Conservation (phyloP, 2,888 invertebrate genomes). For the Diloba caeruleocephala region DNA sequence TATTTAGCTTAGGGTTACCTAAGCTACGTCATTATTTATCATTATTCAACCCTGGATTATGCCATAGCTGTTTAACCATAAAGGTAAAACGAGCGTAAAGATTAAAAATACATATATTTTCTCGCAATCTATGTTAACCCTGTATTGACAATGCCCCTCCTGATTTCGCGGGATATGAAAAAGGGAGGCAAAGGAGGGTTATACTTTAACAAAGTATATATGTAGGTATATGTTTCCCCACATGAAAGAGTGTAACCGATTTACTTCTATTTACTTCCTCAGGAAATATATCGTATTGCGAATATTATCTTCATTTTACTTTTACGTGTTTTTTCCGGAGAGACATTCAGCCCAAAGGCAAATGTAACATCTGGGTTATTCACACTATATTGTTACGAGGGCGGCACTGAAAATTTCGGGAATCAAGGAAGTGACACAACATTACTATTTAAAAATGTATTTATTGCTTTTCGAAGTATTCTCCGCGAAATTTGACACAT, state of each 20-base stretch:
- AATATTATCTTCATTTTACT: constrained; percentile 25
- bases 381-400: no score
- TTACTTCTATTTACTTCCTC: constrained; percentile 30
- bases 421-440: no score
- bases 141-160: constrained; percentile 29
- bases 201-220: not conserved
- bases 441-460: no score
- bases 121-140: constrained; percentile 30
- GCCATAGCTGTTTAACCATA: constrained; percentile 3
- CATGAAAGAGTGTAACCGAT: constrained; percentile 20
- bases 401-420: no score
- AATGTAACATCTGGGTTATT: constrained; percentile 2
- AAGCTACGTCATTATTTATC: not conserved
- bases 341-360: not conserved
- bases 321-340: constrained; percentile 25
- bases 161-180: constrained; percentile 28
- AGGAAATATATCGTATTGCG: constrained; percentile 34
- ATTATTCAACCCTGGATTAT: constrained; percentile 2
- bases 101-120: constrained; percentile 22
- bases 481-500: no score
- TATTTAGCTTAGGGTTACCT: no score
- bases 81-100: constrained; percentile 12
- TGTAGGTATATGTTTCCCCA: constrained; percentile 2
- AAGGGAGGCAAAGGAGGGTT: constrained; percentile 13
- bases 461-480: no score